These are phyloP conservation scores for Nemotelus pantherinus DNA, from an alignment of 2,888 invertebrate genomes.

Conservation along the genomic window DNA sequence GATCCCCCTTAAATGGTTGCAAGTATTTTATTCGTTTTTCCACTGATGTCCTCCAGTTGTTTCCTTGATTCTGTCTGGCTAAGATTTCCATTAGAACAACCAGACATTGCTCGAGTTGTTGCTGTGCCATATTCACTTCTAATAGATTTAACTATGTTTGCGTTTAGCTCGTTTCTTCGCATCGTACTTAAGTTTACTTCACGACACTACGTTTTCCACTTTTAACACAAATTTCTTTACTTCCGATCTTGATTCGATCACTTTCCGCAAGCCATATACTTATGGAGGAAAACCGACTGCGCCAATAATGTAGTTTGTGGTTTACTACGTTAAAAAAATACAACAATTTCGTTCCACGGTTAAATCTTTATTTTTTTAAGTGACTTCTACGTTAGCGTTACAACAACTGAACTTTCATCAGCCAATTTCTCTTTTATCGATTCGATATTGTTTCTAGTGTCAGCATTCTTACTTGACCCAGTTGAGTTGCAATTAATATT, in stretches of 20 bases:
- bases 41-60: not conserved
- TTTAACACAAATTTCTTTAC: not conserved
- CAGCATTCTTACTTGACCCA: conserved; percentile 9
- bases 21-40: conserved; percentile 6
- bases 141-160: conserved; percentile 3
- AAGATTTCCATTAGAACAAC: conserved; percentile 6
- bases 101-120: conserved; percentile 16
- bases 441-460: conserved; percentile 1
- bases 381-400: not conserved
- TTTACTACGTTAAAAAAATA: no score
- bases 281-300: conserved; percentile 9
- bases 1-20: conserved; percentile 17
- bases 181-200: conserved; percentile 14
- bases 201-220: conserved; percentile 3
- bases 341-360: no score
- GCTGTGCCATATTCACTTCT: conserved; percentile 11
- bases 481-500: conserved; percentile 24
- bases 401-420: not conserved
- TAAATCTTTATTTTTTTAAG: no score
- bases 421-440: conserved; percentile 21
- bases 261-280: conserved; percentile 1
- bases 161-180: conserved; percentile 6
- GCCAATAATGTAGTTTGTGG: not conserved
- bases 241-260: not conserved
- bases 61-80: not conserved